Conservation (phyloP, 1,140 invertebrate genomes). For the Idris sp. region DNA sequence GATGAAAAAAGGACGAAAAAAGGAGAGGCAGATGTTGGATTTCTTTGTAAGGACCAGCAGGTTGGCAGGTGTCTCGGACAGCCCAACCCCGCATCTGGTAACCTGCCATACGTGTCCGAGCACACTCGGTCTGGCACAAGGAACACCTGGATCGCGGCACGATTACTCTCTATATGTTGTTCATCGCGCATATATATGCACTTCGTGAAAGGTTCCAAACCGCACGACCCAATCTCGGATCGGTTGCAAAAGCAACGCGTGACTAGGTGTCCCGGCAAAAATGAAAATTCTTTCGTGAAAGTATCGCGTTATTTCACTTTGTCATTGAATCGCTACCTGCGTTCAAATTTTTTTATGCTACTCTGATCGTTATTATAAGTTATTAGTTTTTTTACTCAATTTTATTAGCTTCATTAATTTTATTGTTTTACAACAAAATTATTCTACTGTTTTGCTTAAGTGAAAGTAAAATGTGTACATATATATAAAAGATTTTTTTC, state of each 20-base stretch:
- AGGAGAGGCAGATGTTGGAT: conserved; percentile 34
- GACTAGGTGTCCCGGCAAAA: conserved; percentile 63
- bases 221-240: conserved; percentile 46
- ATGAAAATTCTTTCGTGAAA: conserved; percentile 45
- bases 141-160: conserved; percentile 51
- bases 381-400: too few relatives aligned
- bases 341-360: too few relatives aligned
- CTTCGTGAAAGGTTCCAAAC: conserved; percentile 56
- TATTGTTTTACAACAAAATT: too few relatives aligned
- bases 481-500: too few relatives aligned
- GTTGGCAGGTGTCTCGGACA: conserved; percentile 68
- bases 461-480: too few relatives aligned
- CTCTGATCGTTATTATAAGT: too few relatives aligned
- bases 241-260: conserved; percentile 46
- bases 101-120: conserved; percentile 57
- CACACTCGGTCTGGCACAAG: conserved; percentile 18
- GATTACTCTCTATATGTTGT: conserved; percentile 9
- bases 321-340: conserved; percentile 10
- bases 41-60: conserved; percentile 65
- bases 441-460: too few relatives aligned
- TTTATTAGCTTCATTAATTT: too few relatives aligned
- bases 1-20: not conserved
- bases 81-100: conserved; percentile 67
- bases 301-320: conserved; percentile 28
- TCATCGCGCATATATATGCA: conserved; percentile 27